phyloP scores from a whole-genome alignment of 2,888 invertebrate genomes.

The Amphipyra berbera region DNA sequence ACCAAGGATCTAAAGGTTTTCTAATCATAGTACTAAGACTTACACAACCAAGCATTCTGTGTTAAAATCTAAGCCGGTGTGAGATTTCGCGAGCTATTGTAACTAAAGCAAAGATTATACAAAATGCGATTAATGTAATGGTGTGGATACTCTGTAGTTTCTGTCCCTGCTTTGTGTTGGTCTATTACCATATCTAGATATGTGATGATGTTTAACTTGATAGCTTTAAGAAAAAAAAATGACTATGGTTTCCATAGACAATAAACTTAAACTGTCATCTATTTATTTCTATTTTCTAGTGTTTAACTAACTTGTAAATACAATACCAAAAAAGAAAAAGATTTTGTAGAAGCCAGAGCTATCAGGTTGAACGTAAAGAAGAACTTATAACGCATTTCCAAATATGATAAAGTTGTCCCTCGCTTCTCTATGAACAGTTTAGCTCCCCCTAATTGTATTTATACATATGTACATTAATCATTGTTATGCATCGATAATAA shows the following conservation, averaged over 20 bases:
- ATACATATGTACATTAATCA: conserved; percentile 60
- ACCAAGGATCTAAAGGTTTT: too few relatives aligned
- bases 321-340: too few relatives aligned
- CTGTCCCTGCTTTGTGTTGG: conserved; percentile 54
- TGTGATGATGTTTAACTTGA: conserved; percentile 36
- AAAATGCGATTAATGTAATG: conserved; percentile 61
- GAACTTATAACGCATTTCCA: conserved; percentile 45
- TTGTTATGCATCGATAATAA: conserved; percentile 24
- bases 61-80: conserved; percentile 27
- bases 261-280: too few relatives aligned
- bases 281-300: too few relatives aligned
- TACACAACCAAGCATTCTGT: conserved; percentile 7
- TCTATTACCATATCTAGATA: conserved; percentile 35
- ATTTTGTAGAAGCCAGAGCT: conserved; percentile 8
- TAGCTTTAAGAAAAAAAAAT: conserved; percentile 17
- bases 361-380: conserved; percentile 39
- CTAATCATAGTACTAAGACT: conserved; percentile 17
- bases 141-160: conserved; percentile 63
- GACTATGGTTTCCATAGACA: conserved; percentile 16
- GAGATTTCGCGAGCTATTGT: conserved; percentile 41
- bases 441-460: conserved; percentile 55
- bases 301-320: too few relatives aligned
- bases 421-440: conserved; percentile 44
- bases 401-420: conserved; percentile 35
- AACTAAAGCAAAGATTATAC: conserved; percentile 40